Conservation (phyloP, 2,113 vertebrate genomes). For the Bubo scandiacus region DNA sequence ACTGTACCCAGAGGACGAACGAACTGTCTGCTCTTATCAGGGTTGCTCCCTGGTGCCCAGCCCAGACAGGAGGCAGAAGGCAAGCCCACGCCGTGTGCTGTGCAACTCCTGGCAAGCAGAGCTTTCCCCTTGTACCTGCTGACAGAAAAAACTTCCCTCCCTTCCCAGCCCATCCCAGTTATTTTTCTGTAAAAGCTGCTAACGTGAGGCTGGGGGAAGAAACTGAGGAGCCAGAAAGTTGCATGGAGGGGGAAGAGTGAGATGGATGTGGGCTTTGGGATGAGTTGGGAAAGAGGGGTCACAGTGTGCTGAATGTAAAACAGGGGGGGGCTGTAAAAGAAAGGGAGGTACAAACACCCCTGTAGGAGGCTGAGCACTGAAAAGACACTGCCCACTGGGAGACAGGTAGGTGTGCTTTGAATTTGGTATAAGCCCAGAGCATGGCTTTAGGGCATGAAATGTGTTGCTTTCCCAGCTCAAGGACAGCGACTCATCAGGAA, state of each 20-base stretch:
- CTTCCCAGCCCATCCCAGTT: background rate
- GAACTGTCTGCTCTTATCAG: conserved; percentile 54
- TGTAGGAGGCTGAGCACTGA: background rate
- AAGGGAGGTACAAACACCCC: background rate
- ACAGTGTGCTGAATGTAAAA: background rate
- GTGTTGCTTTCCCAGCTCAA: background rate
- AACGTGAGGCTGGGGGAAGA: rapidly evolving
- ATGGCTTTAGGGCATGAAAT: background rate
- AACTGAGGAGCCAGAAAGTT: background rate
- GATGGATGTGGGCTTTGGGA: background rate
- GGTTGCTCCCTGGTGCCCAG: conserved; percentile 18
- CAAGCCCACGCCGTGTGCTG: background rate
- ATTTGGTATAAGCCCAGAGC: background rate
- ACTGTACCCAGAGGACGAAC: conserved; percentile 48
- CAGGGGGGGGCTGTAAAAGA: background rate
- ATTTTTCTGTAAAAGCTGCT: background rate
- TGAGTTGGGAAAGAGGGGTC: background rate
- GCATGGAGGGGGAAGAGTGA: background rate
- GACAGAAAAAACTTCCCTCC: background rate
- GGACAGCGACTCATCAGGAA: background rate
- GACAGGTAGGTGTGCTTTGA: background rate
- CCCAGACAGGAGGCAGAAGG: background rate
- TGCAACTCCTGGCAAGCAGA: background rate
- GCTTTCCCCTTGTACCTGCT: background rate
- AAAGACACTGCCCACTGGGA: background rate